Evolutionary conservation across 1,140 invertebrate genomes (phyloP), one percentile per base, ranked within the genome.

Genomic region (Trachelipus rathkii): DNA sequence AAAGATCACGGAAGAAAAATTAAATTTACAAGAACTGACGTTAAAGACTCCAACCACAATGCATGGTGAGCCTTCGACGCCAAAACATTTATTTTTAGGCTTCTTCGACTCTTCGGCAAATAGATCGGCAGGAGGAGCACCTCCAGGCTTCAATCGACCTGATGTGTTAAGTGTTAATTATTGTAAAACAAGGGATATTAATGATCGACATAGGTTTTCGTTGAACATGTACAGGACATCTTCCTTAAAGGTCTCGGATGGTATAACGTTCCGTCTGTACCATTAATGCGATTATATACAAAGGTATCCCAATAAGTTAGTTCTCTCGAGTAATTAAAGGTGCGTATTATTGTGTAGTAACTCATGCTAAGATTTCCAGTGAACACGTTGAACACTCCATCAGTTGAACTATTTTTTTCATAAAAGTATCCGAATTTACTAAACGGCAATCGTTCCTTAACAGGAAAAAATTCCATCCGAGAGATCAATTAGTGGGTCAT

Each of bases 181-280:
- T 93, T 92, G 75, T 90, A 87, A 0, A 86, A 81, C n/a, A 93
- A 85, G 9, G 95, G 85, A n/a, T n/a, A n/a, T n/a, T 0, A 94
- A 84, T 0, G 91, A 89, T n/a, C 93, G 87, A 80, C 93, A 95
- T 7, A 95, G 82, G 84, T 95, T 93, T 83, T 94, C 94, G 81
- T 95, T 93, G 83, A 92, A 95, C 9, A 95, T 83, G 76, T 90
- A 88, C 1, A 95, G 85, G 0, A 91, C 89, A 0, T 91, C 91
- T 69, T 88, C 79, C n/a, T n/a, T 10, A 77, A 95, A 92, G 82
- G 92, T 33, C 33, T 91, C 0, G 93, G 93, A 0, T 93, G 93
- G 83, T 95, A 95, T 73, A 94, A 93, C 21, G 92, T 93, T 7
- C 93, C 94, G 83, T 96, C 94, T 10, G 91, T 93, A 33, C 92